Evolutionary conservation across 2,888 invertebrate species (phyloP), one percentile per base, ranked within the genome.

Genomic region (Lithophane semibrunnea): DNA sequence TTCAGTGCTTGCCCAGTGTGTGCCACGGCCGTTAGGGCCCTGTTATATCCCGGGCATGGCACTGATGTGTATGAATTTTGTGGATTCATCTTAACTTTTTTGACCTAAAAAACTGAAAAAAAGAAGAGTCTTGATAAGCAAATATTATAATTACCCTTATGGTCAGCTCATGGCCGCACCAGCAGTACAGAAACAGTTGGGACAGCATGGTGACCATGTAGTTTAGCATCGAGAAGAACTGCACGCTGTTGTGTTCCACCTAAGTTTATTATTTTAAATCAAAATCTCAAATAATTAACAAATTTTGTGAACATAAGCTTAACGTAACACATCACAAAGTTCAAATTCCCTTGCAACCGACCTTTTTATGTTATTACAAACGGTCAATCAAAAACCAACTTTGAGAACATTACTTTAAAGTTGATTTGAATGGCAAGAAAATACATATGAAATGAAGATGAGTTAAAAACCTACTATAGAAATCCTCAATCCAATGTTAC

Each of bases 121-220:
- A 29, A 1, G 5, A 42, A 8, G 12, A n/a, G 42, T 13, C 12
- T 37, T 63, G 8, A 1, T 37, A 12, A 9, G 52, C 18, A 60
- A 58, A 44, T 47, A 60, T 47, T 49, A 24, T 7, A 49, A 24
- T 86, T 93, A 95, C 96, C 89, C 92, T 88, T 58, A 92, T 92
- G 10, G 96, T 97, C 64, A 97, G 93, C 75, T 95, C 95, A 82
- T 96, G 96, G 0, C 97, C 97, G 73, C 97, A 97, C 94, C 96
- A 97, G 88, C 97, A 97, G 77, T 97, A 96, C 5, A 97, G 90
- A 67, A 96, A 95, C 54, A 97, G 93, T 86, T 97, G 97, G 0
- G 97, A 92, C 61, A 97, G 90, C 92, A 97, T 97, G 1, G 97
- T 96, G 24, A 95, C 88, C 93, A 97, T 89, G 89, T 95, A 96